Base-by-base conservation (phyloP, 2,113 vertebrate genomes). In the Podiceps cristatus region DNA sequence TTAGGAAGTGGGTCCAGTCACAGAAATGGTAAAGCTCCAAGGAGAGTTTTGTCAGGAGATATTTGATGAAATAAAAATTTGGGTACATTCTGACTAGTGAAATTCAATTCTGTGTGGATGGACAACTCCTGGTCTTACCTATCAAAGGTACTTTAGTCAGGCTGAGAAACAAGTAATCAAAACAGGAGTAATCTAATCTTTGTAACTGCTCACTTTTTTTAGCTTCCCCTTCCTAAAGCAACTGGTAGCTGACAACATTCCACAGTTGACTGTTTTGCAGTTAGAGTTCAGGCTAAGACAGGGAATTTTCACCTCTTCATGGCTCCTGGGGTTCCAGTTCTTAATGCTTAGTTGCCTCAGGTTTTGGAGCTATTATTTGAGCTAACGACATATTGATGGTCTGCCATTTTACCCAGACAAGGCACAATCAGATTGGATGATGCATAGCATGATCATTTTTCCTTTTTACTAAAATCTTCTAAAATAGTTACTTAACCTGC, bases 211-310 rank as follows among this genome's bases (percentile, higher is more conserved):
- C 18, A 6, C 5, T 84, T 6, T 76, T 83, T 94, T 90, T 44
- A 71, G 24, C 10, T 58, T 71, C 7, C 7, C 5, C 18, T 69
- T 75, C 25, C 45, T 80, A 84, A 95, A 83, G 10, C 27, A 84
- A n/a, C 12, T 40, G 18, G 18, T 11, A 27, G 62, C 13, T 76
- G 17, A 35, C 35, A 13, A 3, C 0, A 0, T 68, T 81, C 15
- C 13, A 33, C 28, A 63, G 16, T 47, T 78, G 44, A 33, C 22
- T 42, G 4, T 40, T 87, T 58, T 71, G 35, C 29, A 45, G 8
- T 73, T 55, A 67, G 49, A 66, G 31, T 44, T 47, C 15, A 10
- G 49, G 14, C 19, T 86, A 55, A 67, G 14, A 40, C 27, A 63
- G 12, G 15, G 8, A 8, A 22, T 72, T 85, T 88, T 86, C 69